phyloP scores from a whole-genome alignment of 2,888 invertebrate species.

The Troides helena region DNA sequence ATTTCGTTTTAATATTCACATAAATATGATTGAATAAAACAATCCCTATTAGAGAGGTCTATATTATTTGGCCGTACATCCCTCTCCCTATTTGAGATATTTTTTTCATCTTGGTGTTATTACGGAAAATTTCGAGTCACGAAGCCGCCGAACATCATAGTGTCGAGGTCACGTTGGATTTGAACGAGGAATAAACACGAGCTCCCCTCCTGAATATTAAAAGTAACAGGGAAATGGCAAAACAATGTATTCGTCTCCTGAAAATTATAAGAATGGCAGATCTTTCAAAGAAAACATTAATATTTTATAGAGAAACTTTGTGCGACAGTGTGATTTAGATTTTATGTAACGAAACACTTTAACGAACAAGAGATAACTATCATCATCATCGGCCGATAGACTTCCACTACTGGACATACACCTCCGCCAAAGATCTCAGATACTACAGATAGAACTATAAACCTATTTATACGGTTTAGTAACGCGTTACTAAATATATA shows the following conservation, averaged over 20 bases:
- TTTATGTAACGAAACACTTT: too few relatives aligned
- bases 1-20: too few relatives aligned
- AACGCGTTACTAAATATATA: too few relatives aligned
- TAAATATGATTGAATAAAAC: too few relatives aligned
- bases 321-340: too few relatives aligned
- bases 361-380: too few relatives aligned
- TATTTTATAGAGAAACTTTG: too few relatives aligned
- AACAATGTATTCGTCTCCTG: not conserved
- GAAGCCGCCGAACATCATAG: conserved; percentile 1
- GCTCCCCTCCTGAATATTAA: conserved; percentile 2
- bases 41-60: not conserved
- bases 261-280: not conserved
- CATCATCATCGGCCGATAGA: too few relatives aligned
- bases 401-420: too few relatives aligned
- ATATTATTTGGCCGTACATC: not conserved
- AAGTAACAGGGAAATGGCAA: not conserved
- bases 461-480: too few relatives aligned
- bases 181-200: conserved; percentile 14
- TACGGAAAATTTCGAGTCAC: conserved; percentile 5
- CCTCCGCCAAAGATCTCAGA: too few relatives aligned
- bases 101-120: not conserved
- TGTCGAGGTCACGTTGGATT: conserved; percentile 5
- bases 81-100: not conserved
- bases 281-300: not conserved
- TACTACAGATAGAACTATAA: too few relatives aligned